These are phyloP conservation scores for Spisula subtruncata DNA, from an alignment of 2,888 invertebrate species.

Conservation along the genomic window DNA sequence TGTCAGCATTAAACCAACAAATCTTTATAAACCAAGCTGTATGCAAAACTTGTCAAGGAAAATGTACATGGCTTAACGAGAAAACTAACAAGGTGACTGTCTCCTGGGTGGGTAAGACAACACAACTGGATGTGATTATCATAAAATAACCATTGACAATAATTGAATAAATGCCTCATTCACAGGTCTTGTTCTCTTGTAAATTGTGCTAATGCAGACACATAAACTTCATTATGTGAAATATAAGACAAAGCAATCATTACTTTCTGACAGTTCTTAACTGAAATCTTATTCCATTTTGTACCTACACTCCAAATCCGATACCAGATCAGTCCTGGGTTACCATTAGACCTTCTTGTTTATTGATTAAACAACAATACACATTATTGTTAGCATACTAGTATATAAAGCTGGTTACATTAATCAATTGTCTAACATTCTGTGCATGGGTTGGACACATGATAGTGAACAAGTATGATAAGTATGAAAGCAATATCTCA, in stretches of 20 bases:
- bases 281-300: not conserved
- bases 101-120: not conserved
- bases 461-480: not conserved
- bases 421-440: not conserved
- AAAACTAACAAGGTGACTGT: not conserved
- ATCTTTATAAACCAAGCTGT: not conserved
- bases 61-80: not conserved
- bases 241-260: not conserved
- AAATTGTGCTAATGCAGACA: not conserved
- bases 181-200: not conserved
- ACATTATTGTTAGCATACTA: not conserved
- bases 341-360: not conserved
- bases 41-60: not conserved
- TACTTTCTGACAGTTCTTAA: not conserved
- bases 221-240: not conserved
- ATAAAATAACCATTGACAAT: not conserved
- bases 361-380: not conserved
- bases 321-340: not conserved
- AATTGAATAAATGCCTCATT: not conserved
- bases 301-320: not conserved
- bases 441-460: no score
- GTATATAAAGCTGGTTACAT: not conserved
- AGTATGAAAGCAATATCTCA: no score
- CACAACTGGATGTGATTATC: not conserved
- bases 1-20: no score